Conservation (phyloP, 2,797 vertebrate species). For the Urosaurus nigricauda region DNA sequence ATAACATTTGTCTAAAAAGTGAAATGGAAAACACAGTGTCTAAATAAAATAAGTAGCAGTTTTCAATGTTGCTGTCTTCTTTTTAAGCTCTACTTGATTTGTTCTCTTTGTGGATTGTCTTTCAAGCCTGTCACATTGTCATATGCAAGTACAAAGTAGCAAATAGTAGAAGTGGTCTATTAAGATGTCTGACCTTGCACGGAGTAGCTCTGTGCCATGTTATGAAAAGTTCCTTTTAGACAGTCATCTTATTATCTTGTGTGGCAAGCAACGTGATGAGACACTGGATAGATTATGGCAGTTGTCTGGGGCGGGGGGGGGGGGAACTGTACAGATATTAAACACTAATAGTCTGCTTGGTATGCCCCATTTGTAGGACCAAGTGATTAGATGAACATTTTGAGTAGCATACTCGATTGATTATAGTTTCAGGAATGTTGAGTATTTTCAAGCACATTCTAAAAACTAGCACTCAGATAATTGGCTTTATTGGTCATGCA, state of each 20-base stretch:
- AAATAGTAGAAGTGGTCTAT: neutral
- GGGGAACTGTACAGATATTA: neutral
- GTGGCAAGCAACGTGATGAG: slow-evolving; percentile 1
- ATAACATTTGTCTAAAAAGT: neutral
- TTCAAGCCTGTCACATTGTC: neutral
- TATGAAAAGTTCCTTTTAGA: slow-evolving; percentile 12
- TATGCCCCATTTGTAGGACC: slow-evolving; percentile 14
- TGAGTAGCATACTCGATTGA: slow-evolving; percentile 32
- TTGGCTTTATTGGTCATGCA: slow-evolving; percentile 19
- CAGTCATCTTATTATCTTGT: slow-evolving; percentile 21
- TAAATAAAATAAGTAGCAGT: neutral
- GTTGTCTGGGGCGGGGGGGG: neutral
- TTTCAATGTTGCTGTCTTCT: neutral
- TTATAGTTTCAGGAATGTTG: slow-evolving; percentile 25
- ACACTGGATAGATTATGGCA: slow-evolving; percentile 32
- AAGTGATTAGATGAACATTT: slow-evolving; percentile 37
- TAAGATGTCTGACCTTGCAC: neutral
- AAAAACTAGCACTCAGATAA: slow-evolving; percentile 18
- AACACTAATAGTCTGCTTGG: neutral
- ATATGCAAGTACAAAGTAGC: neutral
- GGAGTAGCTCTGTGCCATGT: neutral
- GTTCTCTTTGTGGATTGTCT: neutral
- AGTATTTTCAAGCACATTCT: slow-evolving; percentile 18
- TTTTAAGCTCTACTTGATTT: neutral
- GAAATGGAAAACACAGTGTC: neutral